Base-by-base conservation (phyloP, 2,113 vertebrate genomes). In the Corythaixoides concolor region DNA sequence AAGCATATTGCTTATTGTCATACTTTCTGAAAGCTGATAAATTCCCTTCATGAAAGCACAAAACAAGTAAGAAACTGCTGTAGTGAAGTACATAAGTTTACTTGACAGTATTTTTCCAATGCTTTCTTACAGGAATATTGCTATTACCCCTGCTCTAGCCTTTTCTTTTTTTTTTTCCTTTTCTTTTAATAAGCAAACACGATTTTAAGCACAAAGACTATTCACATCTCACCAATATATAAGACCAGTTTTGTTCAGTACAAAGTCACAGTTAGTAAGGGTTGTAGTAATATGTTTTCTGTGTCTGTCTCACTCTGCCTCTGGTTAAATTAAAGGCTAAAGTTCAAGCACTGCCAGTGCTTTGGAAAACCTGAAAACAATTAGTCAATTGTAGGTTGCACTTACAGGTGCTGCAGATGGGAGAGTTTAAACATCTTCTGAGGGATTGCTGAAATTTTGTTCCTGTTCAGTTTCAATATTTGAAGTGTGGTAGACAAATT, bases 371-470 rank as follows among this genome's bases (percentile, higher is more conserved):
- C 91, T 97, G 89, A 96, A 97, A 97, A 96, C 91, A 95, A 96
- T 95, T 91, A 96, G 85, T 79, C 79, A 96, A 70, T 94, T 97
- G 92, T 95, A 93, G n/a, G 60, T 26, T 77, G 66, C 86, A 98
- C 99, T 99, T 97, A 99, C 99, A 99, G 98, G 95, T 99, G 98
- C 88, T 99, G 99, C 63, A 99, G 98, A 89, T 99, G 98, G 88
- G 99, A 98, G 52, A 99, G 98, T 92, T 99, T 98, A 97, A 99
- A 99, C 98, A 99, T 99, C 98, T 99, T 99, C 82, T 99, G 98
- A 13, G 99, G 99, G 82, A 99, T 97, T 79, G 97, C 63, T 86
- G 98, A 98, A 73, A 99, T 98, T 24, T 98, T 99, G 97, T 99
- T 99, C 93, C 98, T 98, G 97, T 99, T 99, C 85, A 99, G 98